phyloP scores from a whole-genome alignment of 1,140 invertebrate genomes.

The Brachionus angularis region DNA sequence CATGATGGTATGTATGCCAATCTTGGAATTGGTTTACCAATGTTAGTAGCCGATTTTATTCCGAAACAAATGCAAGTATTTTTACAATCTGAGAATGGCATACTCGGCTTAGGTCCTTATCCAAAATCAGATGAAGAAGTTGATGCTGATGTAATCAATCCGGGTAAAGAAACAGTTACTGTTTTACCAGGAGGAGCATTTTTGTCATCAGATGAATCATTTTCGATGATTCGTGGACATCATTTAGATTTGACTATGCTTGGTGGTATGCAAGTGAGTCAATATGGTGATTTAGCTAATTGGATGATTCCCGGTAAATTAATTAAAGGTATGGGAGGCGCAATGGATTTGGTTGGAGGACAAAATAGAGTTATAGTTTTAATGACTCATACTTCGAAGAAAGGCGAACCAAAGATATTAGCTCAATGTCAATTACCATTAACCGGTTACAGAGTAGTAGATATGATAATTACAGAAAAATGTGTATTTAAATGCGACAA shows the following conservation, averaged over 20 bases:
- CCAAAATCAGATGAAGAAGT: conserved; percentile 44
- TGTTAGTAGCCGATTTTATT: conserved; percentile 40
- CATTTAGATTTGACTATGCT: conserved; percentile 45
- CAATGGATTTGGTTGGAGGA: conserved; percentile 45
- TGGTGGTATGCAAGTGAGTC: conserved; percentile 45
- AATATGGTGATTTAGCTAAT: conserved; percentile 46
- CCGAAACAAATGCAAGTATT: conserved; percentile 28
- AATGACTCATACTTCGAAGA: conserved; percentile 43
- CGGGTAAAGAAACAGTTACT: conserved; percentile 46
- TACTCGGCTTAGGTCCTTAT: conserved; percentile 45
- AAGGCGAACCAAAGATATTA: conserved; percentile 45
- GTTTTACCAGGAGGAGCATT: conserved; percentile 45
- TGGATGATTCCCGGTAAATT: conserved; percentile 46
- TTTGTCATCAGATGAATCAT: conserved; percentile 44
- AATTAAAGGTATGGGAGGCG: conserved; percentile 45
- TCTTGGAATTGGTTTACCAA: conserved; percentile 45
- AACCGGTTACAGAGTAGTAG: conserved; percentile 41
- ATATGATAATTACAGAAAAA: conserved; percentile 45
- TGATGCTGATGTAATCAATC: conserved; percentile 47
- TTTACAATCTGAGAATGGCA: conserved; percentile 45
- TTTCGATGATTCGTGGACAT: conserved; percentile 47
- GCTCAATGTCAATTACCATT: conserved; percentile 44
- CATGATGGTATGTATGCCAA: conserved; percentile 84
- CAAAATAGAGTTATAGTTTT: conserved; percentile 29
- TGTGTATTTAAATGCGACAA: conserved; percentile 44